Base-by-base conservation (phyloP, 2,113 vertebrate species). In the Neoarius graeffei region DNA sequence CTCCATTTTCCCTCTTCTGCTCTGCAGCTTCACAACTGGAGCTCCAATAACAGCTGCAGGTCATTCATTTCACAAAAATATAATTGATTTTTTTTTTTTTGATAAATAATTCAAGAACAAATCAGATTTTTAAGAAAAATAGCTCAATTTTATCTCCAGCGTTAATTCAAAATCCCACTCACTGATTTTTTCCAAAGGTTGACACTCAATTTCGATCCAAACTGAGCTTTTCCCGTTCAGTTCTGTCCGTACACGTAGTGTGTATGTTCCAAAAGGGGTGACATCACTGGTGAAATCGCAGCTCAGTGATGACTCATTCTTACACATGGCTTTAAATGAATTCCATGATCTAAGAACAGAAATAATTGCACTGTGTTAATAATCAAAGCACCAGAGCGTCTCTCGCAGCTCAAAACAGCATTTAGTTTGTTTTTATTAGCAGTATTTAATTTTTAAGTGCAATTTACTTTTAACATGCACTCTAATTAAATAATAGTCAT, bases 41-140 rank as follows among this genome's bases (percentile, higher is more conserved):
- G 94, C 23, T 4, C 94, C 91, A 5, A 96, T 94, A 30, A 81
- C 0, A 59, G 93, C 95, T 96, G 87, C 73, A 81, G 48, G 84
- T 13, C 19, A 13, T 42, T 60, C 4, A 14, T 27, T 54, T n/a
- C 25, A n/a, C 5, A 15, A 23, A 42, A 42, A 42, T 42, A n/a
- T 20, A 50, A 48, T 2, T 42, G 48, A 10, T 35, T 14, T 9
- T 17, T 17, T 9, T 17, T 17, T 20, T 23, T 27, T 25, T 0
- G 11, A 69, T 35, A 14, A 5, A 35, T 27, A n/a, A 56, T 56
- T 50, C 20, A 7, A 73, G 30, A 73, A 42, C 7, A 9, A 56
- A 52, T 64, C 35, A 76, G 3, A 35, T 60, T 60, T 42, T 60
- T 76, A 60, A 81, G 19, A 27, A 50, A 42, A 42, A 64, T 48